phyloP scores from a whole-genome alignment of 2,888 invertebrate genomes.

The Phragmatobia fuliginosa region DNA sequence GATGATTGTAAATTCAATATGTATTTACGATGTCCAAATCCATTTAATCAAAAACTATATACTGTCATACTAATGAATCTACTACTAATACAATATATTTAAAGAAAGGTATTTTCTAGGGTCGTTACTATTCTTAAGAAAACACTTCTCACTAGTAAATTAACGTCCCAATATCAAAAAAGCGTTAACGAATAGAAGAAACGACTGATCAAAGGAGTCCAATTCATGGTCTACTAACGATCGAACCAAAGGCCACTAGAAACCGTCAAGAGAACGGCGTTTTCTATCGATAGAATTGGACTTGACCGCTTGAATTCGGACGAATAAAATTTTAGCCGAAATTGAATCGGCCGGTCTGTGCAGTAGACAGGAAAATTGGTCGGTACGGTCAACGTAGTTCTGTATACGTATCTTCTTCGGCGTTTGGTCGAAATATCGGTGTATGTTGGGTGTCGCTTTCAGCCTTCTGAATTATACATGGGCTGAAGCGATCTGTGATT shows the following conservation, averaged over 20 bases:
- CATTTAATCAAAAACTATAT: neutral
- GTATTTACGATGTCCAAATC: no score
- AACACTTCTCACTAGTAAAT: conserved; percentile 26
- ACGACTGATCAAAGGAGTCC: conserved; percentile 47
- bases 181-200: conserved; percentile 35
- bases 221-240: conserved; percentile 55
- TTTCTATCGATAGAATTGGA: conserved; percentile 78
- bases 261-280: conserved; percentile 67
- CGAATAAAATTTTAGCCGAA: conserved; percentile 84
- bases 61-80: neutral
- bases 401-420: conserved; percentile 72
- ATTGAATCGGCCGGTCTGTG: conserved; percentile 81
- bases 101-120: neutral
- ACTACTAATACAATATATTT: neutral
- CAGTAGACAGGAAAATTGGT: conserved; percentile 84
- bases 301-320: conserved; percentile 75
- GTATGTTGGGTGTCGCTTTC: conserved; percentile 74
- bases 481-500: conserved; percentile 77
- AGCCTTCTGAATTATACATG: conserved; percentile 82
- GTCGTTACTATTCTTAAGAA: neutral
- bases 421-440: conserved; percentile 71
- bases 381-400: conserved; percentile 72
- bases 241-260: conserved; percentile 65
- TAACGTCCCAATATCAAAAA: conserved; percentile 32
- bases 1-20: no score